phyloP scores from a whole-genome alignment of 1,140 invertebrate genomes.

The Eulimnadia texana region DNA sequence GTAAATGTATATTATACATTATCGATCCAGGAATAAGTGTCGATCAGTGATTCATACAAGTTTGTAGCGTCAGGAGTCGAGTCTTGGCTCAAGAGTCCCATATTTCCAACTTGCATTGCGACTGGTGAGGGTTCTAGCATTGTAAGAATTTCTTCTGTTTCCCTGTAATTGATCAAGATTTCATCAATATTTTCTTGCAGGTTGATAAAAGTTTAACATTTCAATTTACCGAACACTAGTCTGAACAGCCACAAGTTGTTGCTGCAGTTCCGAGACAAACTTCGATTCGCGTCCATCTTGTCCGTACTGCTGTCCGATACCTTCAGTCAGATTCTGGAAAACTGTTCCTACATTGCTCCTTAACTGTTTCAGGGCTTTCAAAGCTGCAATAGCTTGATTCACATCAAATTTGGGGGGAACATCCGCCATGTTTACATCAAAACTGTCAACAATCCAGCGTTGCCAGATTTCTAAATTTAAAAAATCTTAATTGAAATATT shows the following conservation, averaged over 20 bases:
- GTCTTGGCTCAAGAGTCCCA: slow-evolving; percentile 66
- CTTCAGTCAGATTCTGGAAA: slow-evolving; percentile 62
- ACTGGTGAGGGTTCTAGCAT: slow-evolving; percentile 52
- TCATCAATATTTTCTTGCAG: slow-evolving; percentile 13
- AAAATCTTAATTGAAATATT: background rate
- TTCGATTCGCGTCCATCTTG: slow-evolving; percentile 60
- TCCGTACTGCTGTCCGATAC: slow-evolving; percentile 39
- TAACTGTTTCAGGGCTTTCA: slow-evolving; percentile 55
- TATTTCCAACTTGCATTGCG: slow-evolving; percentile 65
- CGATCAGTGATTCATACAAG: slow-evolving; percentile 69
- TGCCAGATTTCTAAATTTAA: background rate
- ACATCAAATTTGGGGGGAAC: slow-evolving; percentile 2
- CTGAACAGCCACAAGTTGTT: slow-evolving; percentile 54
- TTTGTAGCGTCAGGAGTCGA: slow-evolving; percentile 69
- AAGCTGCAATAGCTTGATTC: slow-evolving; percentile 32
- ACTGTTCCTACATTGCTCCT: slow-evolving; percentile 65
- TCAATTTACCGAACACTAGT: slow-evolving; percentile 53
- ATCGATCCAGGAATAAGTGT: slow-evolving; percentile 83
- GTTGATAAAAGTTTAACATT: too few relatives aligned
- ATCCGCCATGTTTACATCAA: slow-evolving; percentile 1
- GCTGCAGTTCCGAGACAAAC: slow-evolving; percentile 63
- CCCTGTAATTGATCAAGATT: slow-evolving; percentile 34
- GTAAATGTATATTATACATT: slow-evolving; percentile 38
- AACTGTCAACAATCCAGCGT: background rate
- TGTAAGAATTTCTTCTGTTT: slow-evolving; percentile 58